Evolutionary conservation across 1,140 invertebrate genomes (phyloP).

Genomic region (Drosophila punjabiensis): DNA sequence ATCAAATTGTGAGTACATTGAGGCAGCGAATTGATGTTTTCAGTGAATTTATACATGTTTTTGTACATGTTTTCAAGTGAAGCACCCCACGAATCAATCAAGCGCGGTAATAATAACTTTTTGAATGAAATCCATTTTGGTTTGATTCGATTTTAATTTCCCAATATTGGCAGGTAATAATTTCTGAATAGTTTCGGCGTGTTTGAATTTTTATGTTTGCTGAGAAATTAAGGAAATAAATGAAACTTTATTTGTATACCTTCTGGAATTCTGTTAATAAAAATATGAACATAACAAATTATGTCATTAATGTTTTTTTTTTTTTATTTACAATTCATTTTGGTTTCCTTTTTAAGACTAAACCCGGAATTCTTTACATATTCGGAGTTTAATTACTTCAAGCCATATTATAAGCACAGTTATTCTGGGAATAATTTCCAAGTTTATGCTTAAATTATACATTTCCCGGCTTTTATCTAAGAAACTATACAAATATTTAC

Average conservation of each 20-base stretch:
- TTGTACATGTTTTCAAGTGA: conserved; percentile 6
- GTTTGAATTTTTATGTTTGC: background rate
- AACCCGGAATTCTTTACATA: background rate
- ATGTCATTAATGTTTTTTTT: background rate
- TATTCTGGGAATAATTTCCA: background rate
- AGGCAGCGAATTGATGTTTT: conserved; percentile 4
- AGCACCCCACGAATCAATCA: background rate
- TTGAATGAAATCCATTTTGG: conserved; percentile 7
- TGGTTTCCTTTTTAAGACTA: background rate
- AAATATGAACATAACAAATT: background rate
- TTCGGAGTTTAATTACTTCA: too few species aligned
- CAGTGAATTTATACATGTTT: background rate
- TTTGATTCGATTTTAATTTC: conserved; percentile 10
- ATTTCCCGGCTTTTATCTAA: background rate
- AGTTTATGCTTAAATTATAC: background rate
- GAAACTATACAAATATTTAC: conserved; percentile 8
- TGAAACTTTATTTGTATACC: background rate
- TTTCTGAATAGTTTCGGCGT: background rate
- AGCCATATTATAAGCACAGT: background rate
- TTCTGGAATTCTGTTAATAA: background rate
- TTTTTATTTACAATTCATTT: background rate
- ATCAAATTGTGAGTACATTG: conserved; percentile 1
- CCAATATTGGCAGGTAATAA: background rate
- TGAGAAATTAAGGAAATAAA: background rate
- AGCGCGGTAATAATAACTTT: conserved; percentile 1